Conservation (phyloP, 2,113 vertebrate genomes). For the Spermophilus dauricus region DNA sequence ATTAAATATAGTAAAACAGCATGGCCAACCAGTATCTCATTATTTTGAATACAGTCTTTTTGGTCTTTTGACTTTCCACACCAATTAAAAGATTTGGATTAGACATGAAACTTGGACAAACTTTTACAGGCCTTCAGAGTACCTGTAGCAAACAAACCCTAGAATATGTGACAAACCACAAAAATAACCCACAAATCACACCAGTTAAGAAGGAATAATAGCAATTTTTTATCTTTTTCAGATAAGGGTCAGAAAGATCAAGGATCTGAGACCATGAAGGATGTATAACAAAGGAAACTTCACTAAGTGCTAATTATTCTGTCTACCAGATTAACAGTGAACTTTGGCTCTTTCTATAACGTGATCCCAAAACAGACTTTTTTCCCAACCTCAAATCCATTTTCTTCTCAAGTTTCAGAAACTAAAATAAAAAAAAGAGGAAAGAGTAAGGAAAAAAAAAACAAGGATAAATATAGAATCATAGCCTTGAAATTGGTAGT, state of each 20-base stretch:
- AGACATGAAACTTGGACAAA: neutral
- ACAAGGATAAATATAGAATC: neutral
- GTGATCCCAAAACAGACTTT: neutral
- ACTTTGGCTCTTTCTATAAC: neutral
- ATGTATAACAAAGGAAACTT: conserved; percentile 13
- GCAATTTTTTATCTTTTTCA: conserved; percentile 18
- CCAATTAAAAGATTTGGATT: conserved; percentile 54
- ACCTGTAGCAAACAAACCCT: conserved; percentile 7
- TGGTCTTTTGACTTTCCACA: conserved; percentile 61
- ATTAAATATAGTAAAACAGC: neutral
- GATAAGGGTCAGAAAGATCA: neutral
- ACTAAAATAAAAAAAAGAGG: neutral
- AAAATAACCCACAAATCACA: neutral
- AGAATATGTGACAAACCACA: neutral
- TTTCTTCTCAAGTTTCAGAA: conserved; percentile 29
- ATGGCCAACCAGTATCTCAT: neutral
- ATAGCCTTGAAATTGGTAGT: neutral
- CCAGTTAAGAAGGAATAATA: conserved; percentile 16
- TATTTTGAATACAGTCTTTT: conserved; percentile 1
- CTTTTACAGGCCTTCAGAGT: neutral
- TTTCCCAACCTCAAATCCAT: neutral
- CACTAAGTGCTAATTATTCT: conserved; percentile 18
- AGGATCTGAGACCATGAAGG: neutral
- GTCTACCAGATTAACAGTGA: neutral
- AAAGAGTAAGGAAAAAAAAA: neutral